Evolutionary conservation across 2,888 invertebrate genomes (phyloP).

Genomic region (Dasypolia templi): DNA sequence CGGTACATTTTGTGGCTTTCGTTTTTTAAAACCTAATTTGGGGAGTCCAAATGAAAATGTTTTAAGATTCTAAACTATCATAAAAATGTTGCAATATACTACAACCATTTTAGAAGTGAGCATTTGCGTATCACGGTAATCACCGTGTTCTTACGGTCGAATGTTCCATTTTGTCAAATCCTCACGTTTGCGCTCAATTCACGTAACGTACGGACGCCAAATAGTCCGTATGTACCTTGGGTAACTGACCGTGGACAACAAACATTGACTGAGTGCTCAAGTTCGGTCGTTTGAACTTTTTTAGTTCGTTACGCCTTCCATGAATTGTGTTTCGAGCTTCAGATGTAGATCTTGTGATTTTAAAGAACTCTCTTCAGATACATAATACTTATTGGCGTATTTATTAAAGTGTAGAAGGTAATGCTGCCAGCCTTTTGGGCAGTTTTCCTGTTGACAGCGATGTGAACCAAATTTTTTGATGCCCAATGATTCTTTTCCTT

Average conservation of each 20-base stretch:
- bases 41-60: neutral
- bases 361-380: neutral
- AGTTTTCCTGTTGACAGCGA: no score
- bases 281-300: constrained; percentile 71
- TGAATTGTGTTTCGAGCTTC: constrained; percentile 13
- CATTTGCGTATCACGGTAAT: neutral
- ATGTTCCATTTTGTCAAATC: neutral
- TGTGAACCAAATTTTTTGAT: no score
- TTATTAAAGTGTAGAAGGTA: neutral
- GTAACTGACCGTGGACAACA: constrained; percentile 89
- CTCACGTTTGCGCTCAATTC: neutral
- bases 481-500: no score
- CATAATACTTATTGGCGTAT: neutral
- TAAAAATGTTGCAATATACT: neutral
- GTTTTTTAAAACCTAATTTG: neutral
- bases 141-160: neutral
- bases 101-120: neutral
- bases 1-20: neutral
- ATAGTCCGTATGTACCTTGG: constrained; percentile 83
- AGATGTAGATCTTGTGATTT: neutral
- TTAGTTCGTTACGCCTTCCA: constrained; percentile 78
- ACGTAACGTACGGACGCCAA: constrained; percentile 74
- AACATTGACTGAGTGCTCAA: constrained; percentile 77
- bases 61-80: neutral
- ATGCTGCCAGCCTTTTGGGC: no score